Conservation (phyloP, 2,113 vertebrate species). For the Periophthalmodon schlosseri region DNA sequence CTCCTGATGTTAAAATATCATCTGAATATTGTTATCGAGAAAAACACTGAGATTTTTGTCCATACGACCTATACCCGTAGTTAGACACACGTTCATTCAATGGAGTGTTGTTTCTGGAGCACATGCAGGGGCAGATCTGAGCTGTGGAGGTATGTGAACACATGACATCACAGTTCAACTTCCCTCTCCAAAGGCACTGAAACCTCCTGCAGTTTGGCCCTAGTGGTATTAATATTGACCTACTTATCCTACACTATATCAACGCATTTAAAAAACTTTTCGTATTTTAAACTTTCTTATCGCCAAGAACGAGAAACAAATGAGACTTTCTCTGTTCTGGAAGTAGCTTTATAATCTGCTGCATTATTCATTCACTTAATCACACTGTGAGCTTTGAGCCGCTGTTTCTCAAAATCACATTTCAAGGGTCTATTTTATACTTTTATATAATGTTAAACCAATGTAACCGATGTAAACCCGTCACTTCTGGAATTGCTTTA, state of each 20-base stretch:
- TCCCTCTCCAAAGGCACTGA: constrained; percentile 55
- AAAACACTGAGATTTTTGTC: no score
- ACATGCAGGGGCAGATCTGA: constrained; percentile 73
- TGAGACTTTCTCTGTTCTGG: neutral
- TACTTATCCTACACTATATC: no score
- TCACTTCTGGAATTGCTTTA: no score
- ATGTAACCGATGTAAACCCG: no score
- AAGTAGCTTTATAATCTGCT: neutral
- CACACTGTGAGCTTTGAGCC: no score
- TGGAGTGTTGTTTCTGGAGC: constrained; percentile 27
- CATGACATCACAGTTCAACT: constrained; percentile 39
- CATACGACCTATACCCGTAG: no score
- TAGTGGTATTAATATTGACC: neutral
- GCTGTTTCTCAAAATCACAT: no score
- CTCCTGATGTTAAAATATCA: no score
- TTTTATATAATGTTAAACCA: no score
- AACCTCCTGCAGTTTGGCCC: constrained; percentile 42
- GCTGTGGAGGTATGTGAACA: constrained; percentile 69
- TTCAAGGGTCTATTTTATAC: no score
- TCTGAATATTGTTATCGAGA: no score
- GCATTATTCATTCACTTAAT: neutral
- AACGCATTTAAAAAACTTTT: no score
- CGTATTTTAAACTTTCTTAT: neutral
- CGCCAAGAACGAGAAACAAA: neutral
- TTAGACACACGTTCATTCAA: constrained; percentile 32